Base-by-base conservation (phyloP, 2,797 vertebrate species). In the Anguilla obscura region DNA sequence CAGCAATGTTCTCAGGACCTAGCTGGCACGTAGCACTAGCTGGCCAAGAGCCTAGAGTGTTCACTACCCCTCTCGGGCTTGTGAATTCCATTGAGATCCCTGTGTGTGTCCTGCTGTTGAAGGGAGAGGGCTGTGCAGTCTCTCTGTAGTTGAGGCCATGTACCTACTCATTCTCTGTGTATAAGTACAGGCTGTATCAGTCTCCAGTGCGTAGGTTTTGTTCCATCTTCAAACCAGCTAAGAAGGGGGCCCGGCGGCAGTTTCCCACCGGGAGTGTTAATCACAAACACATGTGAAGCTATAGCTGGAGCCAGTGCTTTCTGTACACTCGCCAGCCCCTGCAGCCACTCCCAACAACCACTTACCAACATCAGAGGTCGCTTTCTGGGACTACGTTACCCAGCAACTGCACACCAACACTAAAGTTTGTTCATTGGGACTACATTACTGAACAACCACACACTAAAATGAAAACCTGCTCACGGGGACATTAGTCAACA, bases 251-350 rank as follows among this genome's bases (percentile, higher is more conserved):
- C 79, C 45, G 24, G 85, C 88, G 90, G 90, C 89, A 71, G 79
- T 86, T 85, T 85, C 86, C 80, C 90, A 63, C 84, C 84, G 88
- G 90, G 88, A 88, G 91, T 90, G 89, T 84, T 91, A 89, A 93
- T 90, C 89, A 88, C 69, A 89, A 88, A 89, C 91, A 92, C 88
- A 83, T 87, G 91, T 92, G 91, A 69, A 52, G 63, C n/a, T 16
- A n/a, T 33, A 82, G 24, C 45, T 50, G 45, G 45, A 82, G 45
- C 79, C 79, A 82, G 79, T 10, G 24, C 40, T 50, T 50, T 6
- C 79, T 50, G 79, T 82, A 82, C 40, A 82, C 40, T 24, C 40
- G 40, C 79, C 45, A 50, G 45, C 40, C 40, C 45, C 40, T 82
- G 40, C 30, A 82, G 18, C 79, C 79, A 50, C 79, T 50, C 40